phyloP scores from a whole-genome alignment of 2,888 invertebrate genomes.

The Netelia melanura region DNA sequence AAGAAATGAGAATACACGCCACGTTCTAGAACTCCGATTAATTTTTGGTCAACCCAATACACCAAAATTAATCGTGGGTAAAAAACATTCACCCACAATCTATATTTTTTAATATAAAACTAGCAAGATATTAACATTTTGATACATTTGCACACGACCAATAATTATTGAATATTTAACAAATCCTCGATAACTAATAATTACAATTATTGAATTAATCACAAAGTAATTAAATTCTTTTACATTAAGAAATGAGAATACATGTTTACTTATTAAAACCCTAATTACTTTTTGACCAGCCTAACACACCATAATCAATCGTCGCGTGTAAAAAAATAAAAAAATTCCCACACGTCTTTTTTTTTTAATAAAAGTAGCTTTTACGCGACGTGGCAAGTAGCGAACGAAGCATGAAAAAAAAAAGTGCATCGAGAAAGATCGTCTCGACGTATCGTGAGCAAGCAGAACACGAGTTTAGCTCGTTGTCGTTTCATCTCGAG shows the following conservation, averaged over 20 bases:
- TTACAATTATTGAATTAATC: neutral
- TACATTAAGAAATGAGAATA: too few species aligned
- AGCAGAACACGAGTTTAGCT: constrained; percentile 3
- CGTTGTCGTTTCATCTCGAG: constrained; percentile 78
- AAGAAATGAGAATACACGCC: neutral
- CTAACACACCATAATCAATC: too few species aligned
- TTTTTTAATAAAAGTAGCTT: neutral
- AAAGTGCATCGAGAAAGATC: neutral
- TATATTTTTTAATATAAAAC: too few species aligned
- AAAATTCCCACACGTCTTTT: neutral
- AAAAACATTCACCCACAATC: too few species aligned
- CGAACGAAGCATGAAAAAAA: neutral
- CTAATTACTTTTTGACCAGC: too few species aligned
- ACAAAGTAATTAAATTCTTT: constrained; percentile 15
- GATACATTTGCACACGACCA: neutral
- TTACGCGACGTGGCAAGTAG: too few species aligned
- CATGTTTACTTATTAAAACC: neutral
- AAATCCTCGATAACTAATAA: neutral
- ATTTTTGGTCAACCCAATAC: too few species aligned
- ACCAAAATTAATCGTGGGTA: too few species aligned
- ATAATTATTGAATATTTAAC: neutral
- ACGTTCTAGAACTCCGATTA: too few species aligned
- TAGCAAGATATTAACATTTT: too few species aligned
- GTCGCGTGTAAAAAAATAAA: neutral
- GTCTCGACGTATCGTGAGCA: constrained; percentile 18